Base-by-base conservation (phyloP, 2,888 invertebrate genomes). In the Neuroscelio doddi region DNA sequence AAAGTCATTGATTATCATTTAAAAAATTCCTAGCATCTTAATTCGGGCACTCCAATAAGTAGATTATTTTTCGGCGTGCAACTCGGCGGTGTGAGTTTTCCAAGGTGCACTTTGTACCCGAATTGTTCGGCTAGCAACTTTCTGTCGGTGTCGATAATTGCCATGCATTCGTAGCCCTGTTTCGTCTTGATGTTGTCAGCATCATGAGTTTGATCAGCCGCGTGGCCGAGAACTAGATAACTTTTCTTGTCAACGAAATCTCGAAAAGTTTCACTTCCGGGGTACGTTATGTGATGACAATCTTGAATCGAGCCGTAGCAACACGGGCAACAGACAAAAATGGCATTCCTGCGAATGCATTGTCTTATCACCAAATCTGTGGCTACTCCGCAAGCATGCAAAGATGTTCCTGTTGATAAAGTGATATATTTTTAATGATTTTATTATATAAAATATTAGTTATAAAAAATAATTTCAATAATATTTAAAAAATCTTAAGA, bases 331-430 rank as follows among this genome's bases (percentile, higher is more conserved):
- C 94, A 88, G 0, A 96, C 92, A 86, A 97, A 96, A 68, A 91
- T 89, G 0, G 97, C 96, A 55, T 87, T 87, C 9, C 88, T 89
- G 41, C 88, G 86, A 9, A 93, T 87, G 81, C 97, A 97, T 78
- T 92, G 92, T 73, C 93, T 90, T 45, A 97, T 87, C 0, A 97
- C 96, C 63, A 97, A 88, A 85, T 98, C 98, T 1, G 95, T 96
- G 1, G 97, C 97, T 8, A 95, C 92, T 0, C 97, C 97, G 85
- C 97, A 98, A 1, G 97, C 97, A 85, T 97, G 97, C 26, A 98
- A 86, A 1, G 94, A 93, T 27, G 93, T 90, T 0, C 97, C 61
- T 62, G 24, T 21, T 21, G n/a, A n/a, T n/a, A 21, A 21, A 21
- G 21, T 2, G n/a, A n/a, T n/a, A 26, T 26, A 26, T 26, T 8